Base-by-base conservation (phyloP, 2,113 vertebrate species). In the Ceyx melanurus region DNA sequence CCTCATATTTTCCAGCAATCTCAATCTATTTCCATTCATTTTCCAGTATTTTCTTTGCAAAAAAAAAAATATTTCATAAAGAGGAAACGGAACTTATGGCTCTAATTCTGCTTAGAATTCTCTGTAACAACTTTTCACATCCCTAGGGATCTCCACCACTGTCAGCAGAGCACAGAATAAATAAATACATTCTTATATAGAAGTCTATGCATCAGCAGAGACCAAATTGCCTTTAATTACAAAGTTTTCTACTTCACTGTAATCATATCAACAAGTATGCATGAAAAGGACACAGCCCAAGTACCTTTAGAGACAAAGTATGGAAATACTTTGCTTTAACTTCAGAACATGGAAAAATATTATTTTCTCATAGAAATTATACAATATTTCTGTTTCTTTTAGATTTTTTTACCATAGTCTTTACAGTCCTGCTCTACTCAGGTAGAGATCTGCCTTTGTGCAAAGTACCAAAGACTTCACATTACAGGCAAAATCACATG, bases 1-100 rank as follows among this genome's bases (percentile, higher is more conserved):
- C 23, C 29, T 93, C 68, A 68, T 91, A 70, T 78, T 91, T 93
- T 93, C 79, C 73, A 88, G 65, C 43, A 91, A 93, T 82, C 82
- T 91, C 56, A 73, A 83, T 53, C 53, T 83, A 94, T 72, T 80
- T 93, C 80, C 50, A 73, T 94, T 86, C 22, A 89, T 77, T 88
- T 86, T 83, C 43, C 48, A 67, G 28, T 92, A 82, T 64, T 92
- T 92, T 72, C 66, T 84, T 89, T 78, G 25, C 2, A n/a, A 51
- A 92, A 71, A 76, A 79, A 85, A 82, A 91, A 78, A 75, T 4
- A 60, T 3, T 37, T 65, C 46, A 88, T 93, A 48, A 70, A 86
- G 42, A 93, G 40, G 61, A 94, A 92, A 74, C 51, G 23, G 13
- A 91, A 88, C 48, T 83, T 74, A 40, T 6, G 40, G 57, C 48